Percentiles rank a stretch among this genome's conserved stretches.
phyloP scores from a whole-genome alignment of 2,888 invertebrate species.

The Auanema sp. region DNA sequence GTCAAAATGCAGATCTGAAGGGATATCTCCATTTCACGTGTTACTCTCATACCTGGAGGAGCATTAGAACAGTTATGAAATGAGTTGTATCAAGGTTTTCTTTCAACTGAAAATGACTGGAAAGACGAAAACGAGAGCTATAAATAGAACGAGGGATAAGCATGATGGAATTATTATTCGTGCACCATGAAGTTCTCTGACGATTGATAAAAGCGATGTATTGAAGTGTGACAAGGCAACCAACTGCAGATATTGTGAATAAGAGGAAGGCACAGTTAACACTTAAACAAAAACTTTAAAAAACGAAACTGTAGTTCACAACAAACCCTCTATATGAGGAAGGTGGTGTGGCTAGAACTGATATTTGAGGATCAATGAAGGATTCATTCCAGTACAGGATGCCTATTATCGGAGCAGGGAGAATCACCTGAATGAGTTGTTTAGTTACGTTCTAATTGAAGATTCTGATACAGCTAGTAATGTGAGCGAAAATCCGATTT shows the following conservation, averaged over 20 bases:
- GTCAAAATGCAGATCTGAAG: no score
- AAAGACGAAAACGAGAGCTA: not conserved
- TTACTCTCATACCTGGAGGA: not conserved
- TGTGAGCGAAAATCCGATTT: not conserved
- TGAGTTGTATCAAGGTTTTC: not conserved
- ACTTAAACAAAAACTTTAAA: no score
- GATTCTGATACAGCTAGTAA: no score
- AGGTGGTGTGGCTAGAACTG: slow-evolving; percentile 2
- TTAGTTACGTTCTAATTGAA: not conserved
- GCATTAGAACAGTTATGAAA: not conserved
- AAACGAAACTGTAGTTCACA: not conserved
- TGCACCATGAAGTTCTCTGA: not conserved
- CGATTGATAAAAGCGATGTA: not conserved
- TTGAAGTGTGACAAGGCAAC: not conserved
- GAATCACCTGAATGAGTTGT: not conserved
- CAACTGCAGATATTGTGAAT: not conserved
- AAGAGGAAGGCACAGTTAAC: not conserved
- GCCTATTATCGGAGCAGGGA: not conserved
- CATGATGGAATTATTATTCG: no score
- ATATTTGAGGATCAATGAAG: not conserved
- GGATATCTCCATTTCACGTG: no score
- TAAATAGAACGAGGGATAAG: no score
- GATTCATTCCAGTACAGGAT: not conserved
- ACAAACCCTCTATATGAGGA: not conserved
- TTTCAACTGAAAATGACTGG: not conserved